Conservation (phyloP, 2,797 vertebrate genomes). For the Chrysocyon brachyurus region DNA sequence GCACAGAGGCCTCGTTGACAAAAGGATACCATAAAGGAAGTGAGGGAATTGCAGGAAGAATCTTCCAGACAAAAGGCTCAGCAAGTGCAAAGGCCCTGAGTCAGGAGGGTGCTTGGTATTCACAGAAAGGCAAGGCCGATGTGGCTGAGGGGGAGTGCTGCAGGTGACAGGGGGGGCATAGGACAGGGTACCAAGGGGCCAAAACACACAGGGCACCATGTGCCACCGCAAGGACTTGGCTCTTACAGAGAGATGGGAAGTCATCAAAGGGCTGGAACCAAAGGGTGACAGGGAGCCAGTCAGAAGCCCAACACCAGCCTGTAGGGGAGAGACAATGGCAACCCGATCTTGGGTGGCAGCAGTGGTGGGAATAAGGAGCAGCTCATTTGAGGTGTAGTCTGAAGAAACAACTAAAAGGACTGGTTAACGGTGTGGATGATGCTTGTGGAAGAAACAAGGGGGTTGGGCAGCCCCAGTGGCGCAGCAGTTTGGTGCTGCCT, state of each 20-base stretch:
- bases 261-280: background rate
- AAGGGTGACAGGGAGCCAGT: background rate
- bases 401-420: background rate
- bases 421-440: background rate
- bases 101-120: background rate
- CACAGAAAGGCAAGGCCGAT: background rate
- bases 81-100: background rate
- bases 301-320: background rate
- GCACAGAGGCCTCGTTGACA: background rate
- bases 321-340: background rate
- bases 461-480: too few species aligned
- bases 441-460: background rate
- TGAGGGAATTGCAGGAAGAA: background rate
- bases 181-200: background rate
- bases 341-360: background rate
- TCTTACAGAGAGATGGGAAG: background rate
- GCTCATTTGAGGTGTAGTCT: fast-evolving
- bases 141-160: background rate
- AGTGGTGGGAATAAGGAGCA: background rate
- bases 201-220: background rate
- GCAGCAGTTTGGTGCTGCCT: too few species aligned
- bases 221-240: background rate
- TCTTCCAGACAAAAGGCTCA: background rate
- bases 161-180: fast-evolving
- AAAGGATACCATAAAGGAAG: background rate